Evolutionary conservation across 2,797 vertebrate genomes (phyloP).

Genomic region (Semotilus atromaculatus): DNA sequence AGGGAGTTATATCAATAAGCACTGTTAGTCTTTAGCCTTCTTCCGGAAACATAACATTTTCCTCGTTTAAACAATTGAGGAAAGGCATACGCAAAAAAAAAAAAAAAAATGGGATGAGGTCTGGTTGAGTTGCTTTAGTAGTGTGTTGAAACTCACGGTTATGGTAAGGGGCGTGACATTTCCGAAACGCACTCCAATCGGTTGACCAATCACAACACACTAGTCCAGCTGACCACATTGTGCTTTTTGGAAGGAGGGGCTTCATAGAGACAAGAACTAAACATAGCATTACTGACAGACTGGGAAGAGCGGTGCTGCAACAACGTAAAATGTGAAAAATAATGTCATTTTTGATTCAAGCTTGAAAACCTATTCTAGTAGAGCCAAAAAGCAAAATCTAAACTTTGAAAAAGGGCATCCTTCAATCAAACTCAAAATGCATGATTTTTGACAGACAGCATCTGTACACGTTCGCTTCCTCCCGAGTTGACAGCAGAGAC

Average conservation of each 20-base stretch:
- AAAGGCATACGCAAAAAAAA: too few relatives aligned
- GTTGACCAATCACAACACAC: background rate
- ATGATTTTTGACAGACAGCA: constrained; percentile 18
- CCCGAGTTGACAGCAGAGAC: constrained; percentile 14
- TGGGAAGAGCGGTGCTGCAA: background rate
- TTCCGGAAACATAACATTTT: background rate
- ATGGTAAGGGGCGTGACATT: background rate
- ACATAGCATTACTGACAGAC: background rate
- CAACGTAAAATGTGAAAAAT: background rate
- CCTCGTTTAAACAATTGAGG: background rate
- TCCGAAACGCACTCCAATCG: background rate
- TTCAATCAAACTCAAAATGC: background rate
- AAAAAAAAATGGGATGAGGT: background rate
- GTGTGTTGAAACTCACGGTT: background rate
- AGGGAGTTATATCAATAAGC: background rate
- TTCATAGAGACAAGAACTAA: background rate
- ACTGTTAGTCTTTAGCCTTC: background rate
- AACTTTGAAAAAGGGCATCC: background rate
- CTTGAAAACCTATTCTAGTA: background rate
- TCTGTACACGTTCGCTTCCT: background rate
- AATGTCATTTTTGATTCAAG: background rate
- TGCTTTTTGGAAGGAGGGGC: background rate
- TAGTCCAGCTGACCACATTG: background rate
- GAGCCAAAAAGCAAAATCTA: background rate
- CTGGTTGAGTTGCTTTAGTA: background rate